Evolutionary conservation across 1,140 invertebrate species (phyloP).

Genomic region (Drosophila erecta): DNA sequence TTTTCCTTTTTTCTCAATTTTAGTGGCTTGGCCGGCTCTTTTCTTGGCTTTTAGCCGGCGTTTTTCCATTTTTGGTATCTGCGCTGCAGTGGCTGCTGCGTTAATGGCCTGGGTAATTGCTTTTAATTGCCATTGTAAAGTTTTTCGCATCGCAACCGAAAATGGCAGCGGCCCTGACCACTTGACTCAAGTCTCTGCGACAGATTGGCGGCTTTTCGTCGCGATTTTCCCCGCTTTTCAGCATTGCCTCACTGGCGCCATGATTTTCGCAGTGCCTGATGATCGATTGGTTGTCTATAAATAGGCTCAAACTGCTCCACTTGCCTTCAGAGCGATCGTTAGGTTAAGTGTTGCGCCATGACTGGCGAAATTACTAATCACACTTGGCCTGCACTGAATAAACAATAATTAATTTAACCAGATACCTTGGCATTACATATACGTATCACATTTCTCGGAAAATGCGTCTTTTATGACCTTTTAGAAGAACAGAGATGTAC

Average conservation of each 20-base stretch:
- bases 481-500: too few relatives aligned
- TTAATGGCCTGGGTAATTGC: conserved; percentile 79
- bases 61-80: conserved; percentile 77
- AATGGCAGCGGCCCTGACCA: conserved; percentile 75
- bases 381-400: conserved; percentile 19
- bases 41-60: conserved; percentile 53
- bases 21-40: conserved; percentile 26
- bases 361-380: conserved; percentile 42
- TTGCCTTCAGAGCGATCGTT: conserved; percentile 28
- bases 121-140: conserved; percentile 82
- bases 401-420: conserved; percentile 40
- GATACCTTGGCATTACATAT: conserved; percentile 2
- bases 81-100: conserved; percentile 45
- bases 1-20: conserved; percentile 27
- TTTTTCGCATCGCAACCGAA: conserved; percentile 76
- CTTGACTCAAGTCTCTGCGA: conserved; percentile 38
- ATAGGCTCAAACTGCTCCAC: conserved; percentile 37
- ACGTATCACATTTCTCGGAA: too few relatives aligned
- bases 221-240: neutral
- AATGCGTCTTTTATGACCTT: too few relatives aligned
- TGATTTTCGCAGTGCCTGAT: conserved; percentile 21
- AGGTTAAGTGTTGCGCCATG: conserved; percentile 19
- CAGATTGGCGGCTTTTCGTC: conserved; percentile 34
- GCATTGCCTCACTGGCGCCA: conserved; percentile 43
- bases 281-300: conserved; percentile 46